Evolutionary conservation across 1,140 invertebrate species (phyloP).

Genomic region (Calephelis virginiensis): DNA sequence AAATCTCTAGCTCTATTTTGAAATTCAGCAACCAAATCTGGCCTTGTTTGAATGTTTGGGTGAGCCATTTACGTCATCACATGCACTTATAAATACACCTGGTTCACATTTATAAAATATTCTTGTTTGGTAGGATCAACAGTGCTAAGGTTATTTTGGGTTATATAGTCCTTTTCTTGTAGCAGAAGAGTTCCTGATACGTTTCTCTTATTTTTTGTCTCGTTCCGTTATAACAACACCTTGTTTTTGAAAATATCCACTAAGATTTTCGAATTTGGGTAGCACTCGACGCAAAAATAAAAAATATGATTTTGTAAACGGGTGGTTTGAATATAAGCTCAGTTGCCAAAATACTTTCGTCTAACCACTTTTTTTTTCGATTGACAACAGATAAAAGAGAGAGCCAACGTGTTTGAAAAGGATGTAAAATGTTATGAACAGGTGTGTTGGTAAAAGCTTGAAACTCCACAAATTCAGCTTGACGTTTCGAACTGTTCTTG

Average conservation of each 20-base stretch:
- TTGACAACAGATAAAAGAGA: conserved; percentile 38
- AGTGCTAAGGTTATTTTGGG: conserved; percentile 2
- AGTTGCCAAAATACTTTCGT: background rate
- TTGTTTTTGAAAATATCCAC: conserved; percentile 2
- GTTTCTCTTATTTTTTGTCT: conserved; percentile 2
- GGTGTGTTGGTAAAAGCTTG: conserved; percentile 39
- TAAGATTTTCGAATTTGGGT: conserved; percentile 22
- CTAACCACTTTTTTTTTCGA: conserved; percentile 20
- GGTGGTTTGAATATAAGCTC: background rate
- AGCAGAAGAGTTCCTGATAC: background rate
- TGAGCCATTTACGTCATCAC: background rate
- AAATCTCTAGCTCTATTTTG: conserved; percentile 10
- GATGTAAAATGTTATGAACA: conserved; percentile 44
- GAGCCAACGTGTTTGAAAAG: conserved; percentile 47
- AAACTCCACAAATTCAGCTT: conserved; percentile 35
- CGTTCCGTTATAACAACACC: background rate
- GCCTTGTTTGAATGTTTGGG: conserved; percentile 1
- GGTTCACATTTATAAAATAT: background rate
- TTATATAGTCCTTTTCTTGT: background rate
- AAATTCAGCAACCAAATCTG: background rate
- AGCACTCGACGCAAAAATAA: conserved; percentile 15
- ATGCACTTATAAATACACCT: background rate
- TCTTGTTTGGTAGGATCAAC: conserved; percentile 1
- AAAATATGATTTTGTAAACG: conserved; percentile 19
- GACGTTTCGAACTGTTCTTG: conserved; percentile 37